These are phyloP conservation scores for Morus bassanus DNA, from an alignment of 2,797 vertebrate genomes.

Conservation along the genomic window DNA sequence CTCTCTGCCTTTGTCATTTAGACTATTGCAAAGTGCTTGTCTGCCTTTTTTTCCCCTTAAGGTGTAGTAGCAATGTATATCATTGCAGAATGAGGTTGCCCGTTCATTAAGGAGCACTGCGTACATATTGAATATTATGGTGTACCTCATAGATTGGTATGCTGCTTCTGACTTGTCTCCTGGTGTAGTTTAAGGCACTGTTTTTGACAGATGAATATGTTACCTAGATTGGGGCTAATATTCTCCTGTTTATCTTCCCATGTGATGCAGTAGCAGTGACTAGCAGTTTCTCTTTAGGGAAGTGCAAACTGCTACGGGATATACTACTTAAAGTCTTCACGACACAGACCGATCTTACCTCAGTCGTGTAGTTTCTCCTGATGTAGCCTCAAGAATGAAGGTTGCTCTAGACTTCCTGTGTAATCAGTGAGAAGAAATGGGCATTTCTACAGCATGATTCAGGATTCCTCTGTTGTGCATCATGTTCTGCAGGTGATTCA, in stretches of 20 bases:
- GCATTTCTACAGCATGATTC: conserved; percentile 22
- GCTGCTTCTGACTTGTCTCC: background rate
- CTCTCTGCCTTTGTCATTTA: background rate
- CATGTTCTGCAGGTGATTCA: conserved; percentile 1
- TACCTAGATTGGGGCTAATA: background rate
- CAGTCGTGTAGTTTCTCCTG: background rate
- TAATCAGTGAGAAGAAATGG: background rate
- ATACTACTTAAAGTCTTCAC: background rate
- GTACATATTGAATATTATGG: background rate
- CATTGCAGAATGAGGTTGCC: background rate
- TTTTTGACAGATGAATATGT: background rate
- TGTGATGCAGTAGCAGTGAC: background rate
- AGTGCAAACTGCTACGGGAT: background rate
- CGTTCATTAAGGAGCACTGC: background rate
- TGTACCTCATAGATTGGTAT: background rate
- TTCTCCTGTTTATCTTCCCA: background rate
- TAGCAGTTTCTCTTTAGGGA: background rate
- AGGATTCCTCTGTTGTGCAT: background rate
- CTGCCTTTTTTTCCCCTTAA: background rate
- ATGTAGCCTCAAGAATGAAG: background rate
- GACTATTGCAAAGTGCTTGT: background rate
- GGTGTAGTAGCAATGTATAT: background rate
- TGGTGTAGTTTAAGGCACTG: background rate
- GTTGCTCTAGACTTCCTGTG: background rate
- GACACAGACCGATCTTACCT: fast-evolving